Base-by-base conservation (phyloP, 1,140 invertebrate species). In the Drosophila seguyi region DNA sequence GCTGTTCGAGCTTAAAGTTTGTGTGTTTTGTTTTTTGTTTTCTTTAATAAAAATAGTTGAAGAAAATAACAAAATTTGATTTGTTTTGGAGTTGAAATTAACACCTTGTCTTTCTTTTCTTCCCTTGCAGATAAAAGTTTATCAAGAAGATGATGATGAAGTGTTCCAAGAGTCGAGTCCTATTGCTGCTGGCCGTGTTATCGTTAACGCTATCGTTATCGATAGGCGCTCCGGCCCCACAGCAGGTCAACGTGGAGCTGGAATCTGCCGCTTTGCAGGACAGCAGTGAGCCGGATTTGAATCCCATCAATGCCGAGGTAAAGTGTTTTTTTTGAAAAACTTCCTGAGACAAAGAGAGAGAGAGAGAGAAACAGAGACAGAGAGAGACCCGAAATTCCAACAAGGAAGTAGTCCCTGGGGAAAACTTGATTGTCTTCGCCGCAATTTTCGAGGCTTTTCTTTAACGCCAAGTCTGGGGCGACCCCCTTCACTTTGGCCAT, bases 251-350 rank as follows among this genome's bases (percentile, higher is more conserved):
- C 20, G 38, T 55, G 6, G 69, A 68, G 29, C 29, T 69, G 47
- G 74, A 68, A 20, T 27, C 56, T 5, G 52, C 47, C 6, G 52
- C 47, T 0, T 39, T 81, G 38, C 77, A 87, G 60, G 79, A 85
- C 36, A 74, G 47, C 61, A 82, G 63, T 67, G 79, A 83, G 14
- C 68, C 75, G 44, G 92, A 92, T 48, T 59, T 93, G 62, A 93
- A 92, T 79, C 92, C 92, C 52, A 91, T 92, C 48, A 92, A 92
- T 67, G 72, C 79, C 25, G 83, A 93, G 92, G 91, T 92, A 92
- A 92, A 65, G 16, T 25, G 25, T 25, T 52, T n/a, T 20, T 14
- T 14, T 20, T 20, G 0, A 20, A 20, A 3, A 5, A 10, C n/a
- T n/a, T n/a, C n/a, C n/a, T n/a, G 2, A 34, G 11, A 34, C 4